These are phyloP conservation scores for Oryzias javanicus DNA, from an alignment of 2,113 vertebrate genomes.

Conservation along the genomic window DNA sequence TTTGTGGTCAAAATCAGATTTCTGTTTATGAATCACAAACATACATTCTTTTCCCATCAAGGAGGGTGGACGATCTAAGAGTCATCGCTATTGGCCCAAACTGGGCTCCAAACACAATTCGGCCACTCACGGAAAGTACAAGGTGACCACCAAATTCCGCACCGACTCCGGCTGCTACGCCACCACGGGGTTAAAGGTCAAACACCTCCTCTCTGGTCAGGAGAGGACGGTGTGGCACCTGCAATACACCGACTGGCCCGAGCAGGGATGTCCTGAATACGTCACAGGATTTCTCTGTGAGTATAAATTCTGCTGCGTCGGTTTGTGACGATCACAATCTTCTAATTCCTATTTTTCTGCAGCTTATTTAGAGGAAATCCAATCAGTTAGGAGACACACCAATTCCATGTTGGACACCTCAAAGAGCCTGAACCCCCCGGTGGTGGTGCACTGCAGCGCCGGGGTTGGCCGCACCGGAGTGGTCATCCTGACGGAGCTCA, in stretches of 20 bases:
- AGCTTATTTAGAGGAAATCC: conserved; percentile 95
- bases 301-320: conserved; percentile 33
- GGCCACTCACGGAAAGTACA: conserved; percentile 72
- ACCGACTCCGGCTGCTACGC: conserved; percentile 71
- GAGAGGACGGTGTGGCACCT: conserved; percentile 75
- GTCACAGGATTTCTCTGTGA: conserved; percentile 92
- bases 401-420: conserved; percentile 90
- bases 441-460: conserved; percentile 91
- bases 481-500: conserved; percentile 91
- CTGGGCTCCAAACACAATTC: conserved; percentile 75
- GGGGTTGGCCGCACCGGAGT: conserved; percentile 91
- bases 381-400: conserved; percentile 91
- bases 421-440: conserved; percentile 83
- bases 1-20: no score
- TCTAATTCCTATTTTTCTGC: conserved; percentile 11
- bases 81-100: conserved; percentile 75
- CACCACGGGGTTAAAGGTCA: conserved; percentile 73
- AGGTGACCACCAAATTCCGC: conserved; percentile 74
- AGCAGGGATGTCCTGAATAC: conserved; percentile 91
- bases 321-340: not conserved
- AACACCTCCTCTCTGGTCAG: conserved; percentile 72
- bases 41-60: conserved; percentile 10
- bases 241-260: conserved; percentile 77
- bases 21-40: no score
- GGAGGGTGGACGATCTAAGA: conserved; percentile 70